Evolutionary conservation across 1,140 invertebrate genomes (phyloP), one percentile per base, ranked within the genome.

Genomic region (Megathymus violae): DNA sequence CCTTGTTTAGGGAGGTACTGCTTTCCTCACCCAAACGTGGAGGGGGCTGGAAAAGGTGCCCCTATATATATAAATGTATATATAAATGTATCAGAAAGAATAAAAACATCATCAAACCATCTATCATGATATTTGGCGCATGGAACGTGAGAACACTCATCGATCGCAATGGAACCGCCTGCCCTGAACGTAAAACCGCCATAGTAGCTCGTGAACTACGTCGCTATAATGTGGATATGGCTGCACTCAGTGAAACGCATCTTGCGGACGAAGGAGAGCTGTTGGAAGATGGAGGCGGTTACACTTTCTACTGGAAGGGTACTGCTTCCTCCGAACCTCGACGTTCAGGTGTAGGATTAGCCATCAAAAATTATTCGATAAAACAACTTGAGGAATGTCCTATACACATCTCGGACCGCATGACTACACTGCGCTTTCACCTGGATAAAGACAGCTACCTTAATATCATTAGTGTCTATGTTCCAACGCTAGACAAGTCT

Each of bases 381-480:
- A 63, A 46, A 27, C 22, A 14, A n/a, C 43, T 67, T 0, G 6
- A 50, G 5, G 68, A 70, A 10, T 62, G 6, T 64, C 56, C 58
- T 10, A 10, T 14, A 16, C 34, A 61, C 16, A 64, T 66, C 14
- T 68, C 52, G 7, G 69, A 68, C 13, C 59, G 69, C 9, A 31
- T 60, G 16, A 47, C 31, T n/a, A 36, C 65, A 4, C 14, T 69
- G 43, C 60, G 73, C 13, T 25, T 68, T 4, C 64, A 69, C 15
- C 17, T 71, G 19, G 62, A 64, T 7, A 31, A 51, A 10, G 6
- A 70, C 14, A 76, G 68, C 14, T 64, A 22, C 13, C 54, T 73
- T 10, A 68, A 72, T 59, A 22, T 70, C 9, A 73, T 76, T 14
- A 68, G 63, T 52, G 51, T 67, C 0, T 72, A 72, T 72, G 64